Base-by-base conservation (phyloP, 2,888 invertebrate genomes). In the Himalopsyche tibetana region DNA sequence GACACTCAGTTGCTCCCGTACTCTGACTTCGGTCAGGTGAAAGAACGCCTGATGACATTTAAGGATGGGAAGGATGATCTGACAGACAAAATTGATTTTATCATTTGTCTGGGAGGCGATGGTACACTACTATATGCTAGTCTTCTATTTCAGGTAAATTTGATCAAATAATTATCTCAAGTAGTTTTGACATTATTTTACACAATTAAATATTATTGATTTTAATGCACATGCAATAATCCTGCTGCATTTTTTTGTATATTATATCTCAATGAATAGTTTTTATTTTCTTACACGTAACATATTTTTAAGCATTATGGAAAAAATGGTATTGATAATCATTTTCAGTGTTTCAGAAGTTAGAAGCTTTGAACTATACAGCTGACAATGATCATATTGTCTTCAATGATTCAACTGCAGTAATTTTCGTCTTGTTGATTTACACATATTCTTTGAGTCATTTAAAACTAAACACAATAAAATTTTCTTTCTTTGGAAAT, bases 51-150 rank as follows among this genome's bases (percentile, higher is more conserved):
- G 89, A 97, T 97, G 94, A 97, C 97, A 5, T 96, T 96, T 91
- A 94, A 96, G 88, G 98, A 98, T 90, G 97, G 97, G 88, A 97
- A 97, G 83, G 98, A 99, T 91, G 98, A 98, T 92, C 94, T 99
- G 87, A 98, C 98, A 17, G 98, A 98, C 92, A 97, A 98, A 92
- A 98, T 99, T 89, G 99, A 99, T 93, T 98, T 99, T 91, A 98
- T 99, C 90, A 96, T 99, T 87, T 99, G 99, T 90, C 93, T 99
- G 80, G 99, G 99, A 0, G 99, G 99, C 15, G 99, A 99, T 91
- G 99, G 99, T n/a, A 99, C 99, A 0, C 93, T 99, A 28, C 92
- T 99, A 15, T 98, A 99, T 91, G 99, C 99, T 84, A 98, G 98
- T 90, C 95, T 98, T 80, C 93, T 99, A 80, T 99, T 99, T 90